Evolutionary conservation across 2,888 invertebrate genomes (phyloP), one percentile per base, ranked within the genome.

Genomic region (Xestia sexstrigata): DNA sequence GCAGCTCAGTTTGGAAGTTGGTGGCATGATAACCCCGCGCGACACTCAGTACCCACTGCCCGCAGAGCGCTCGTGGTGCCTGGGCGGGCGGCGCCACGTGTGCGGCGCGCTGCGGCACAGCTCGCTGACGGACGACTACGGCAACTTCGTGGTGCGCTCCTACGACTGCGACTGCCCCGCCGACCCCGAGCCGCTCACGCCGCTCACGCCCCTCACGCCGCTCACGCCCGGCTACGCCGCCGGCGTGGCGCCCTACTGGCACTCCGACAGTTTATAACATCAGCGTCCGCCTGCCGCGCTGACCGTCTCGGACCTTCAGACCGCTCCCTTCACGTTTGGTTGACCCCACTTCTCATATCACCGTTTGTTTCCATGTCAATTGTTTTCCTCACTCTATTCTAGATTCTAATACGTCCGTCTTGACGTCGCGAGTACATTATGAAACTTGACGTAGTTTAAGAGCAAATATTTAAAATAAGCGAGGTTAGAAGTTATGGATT

Each of bases 71-170:
- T 91, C 91, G 90, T 94, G 97, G 95, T 94, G 96, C 83, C 90
- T 85, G 76, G 90, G 93, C 71, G 93, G 91, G 62, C 91, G 94
- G 78, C 94, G 95, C n/a, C 96, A 95, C 94, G 92, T 93, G 89
- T 96, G 95, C 93, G 93, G 95, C 80, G 93, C 93, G 75, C 91
- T 94, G 81, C 94, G 95, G 0, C 97, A 97, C 94, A 92, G 93
- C 86, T 93, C 96, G 81, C 95, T 96, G 67, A 97, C 97, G 15
- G 97, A 97, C 95, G 97, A 97, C 93, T 97, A 97, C 94, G 97
- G 97, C 76, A 97, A 97, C 95, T 97, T 96, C 92, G 94, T 96
- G 81, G 96, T 93, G 88, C 90, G 91, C 89, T 94, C 94, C 79
- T 88, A 92, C 81, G 95, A 95, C 93, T 96, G 96, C 95, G 96